Conservation (phyloP, 2,797 vertebrate species). For the Caiman crocodilus region DNA sequence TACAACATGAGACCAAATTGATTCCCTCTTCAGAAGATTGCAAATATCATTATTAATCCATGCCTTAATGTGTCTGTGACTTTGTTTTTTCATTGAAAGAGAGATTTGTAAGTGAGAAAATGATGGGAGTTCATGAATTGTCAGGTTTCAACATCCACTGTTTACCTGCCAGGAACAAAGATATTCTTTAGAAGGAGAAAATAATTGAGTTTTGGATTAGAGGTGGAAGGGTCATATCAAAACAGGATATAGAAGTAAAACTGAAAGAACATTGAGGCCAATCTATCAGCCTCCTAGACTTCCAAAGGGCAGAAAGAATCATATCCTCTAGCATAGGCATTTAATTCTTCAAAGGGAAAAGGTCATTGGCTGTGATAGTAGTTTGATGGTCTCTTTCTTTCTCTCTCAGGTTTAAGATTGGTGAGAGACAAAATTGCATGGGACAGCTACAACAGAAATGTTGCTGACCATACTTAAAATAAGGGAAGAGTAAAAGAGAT, state of each 20-base stretch:
- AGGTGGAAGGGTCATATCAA: neutral
- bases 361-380: neutral
- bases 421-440: neutral
- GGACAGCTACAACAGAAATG: neutral
- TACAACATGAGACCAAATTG: neutral
- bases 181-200: neutral
- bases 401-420: neutral
- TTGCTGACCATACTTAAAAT: neutral
- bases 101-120: neutral
- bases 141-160: accelerated
- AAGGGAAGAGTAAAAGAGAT: neutral
- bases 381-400: neutral
- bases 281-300: accelerated
- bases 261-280: neutral
- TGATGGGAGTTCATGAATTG: neutral
- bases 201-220: neutral
- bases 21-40: neutral
- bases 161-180: neutral
- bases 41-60: neutral
- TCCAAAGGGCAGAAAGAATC: accelerated
- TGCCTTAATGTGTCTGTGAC: neutral
- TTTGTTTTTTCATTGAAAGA: neutral
- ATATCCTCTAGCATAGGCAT: neutral
- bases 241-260: neutral
- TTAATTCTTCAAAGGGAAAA: neutral